phyloP scores from a whole-genome alignment of 2,113 vertebrate genomes.

The Engraulis encrasicolus region DNA sequence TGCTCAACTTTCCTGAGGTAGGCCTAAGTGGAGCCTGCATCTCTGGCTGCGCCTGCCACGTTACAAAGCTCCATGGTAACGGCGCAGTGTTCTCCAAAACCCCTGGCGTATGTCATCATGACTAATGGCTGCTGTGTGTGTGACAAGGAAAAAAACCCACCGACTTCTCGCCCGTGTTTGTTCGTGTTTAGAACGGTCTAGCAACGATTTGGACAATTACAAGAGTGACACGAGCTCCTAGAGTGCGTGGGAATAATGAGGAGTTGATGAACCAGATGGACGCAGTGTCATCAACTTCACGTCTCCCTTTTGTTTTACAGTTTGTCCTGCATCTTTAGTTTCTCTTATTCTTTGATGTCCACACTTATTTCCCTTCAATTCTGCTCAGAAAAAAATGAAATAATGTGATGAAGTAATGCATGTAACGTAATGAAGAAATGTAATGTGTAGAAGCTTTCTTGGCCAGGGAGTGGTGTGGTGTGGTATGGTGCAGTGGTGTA shows the following conservation, averaged over 20 bases:
- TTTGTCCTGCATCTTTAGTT: background rate
- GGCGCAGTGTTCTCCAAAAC: conserved; percentile 33
- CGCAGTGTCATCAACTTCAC: background rate
- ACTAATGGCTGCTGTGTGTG: conserved; percentile 13
- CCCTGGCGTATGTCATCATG: conserved; percentile 16
- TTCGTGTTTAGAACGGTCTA: conserved; percentile 14
- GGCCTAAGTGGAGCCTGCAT: conserved; percentile 24
- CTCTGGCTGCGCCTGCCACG: conserved; percentile 25
- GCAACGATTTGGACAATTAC: background rate
- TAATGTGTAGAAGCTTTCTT: background rate
- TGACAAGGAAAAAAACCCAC: conserved; percentile 33
- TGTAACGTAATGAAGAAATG: no score
- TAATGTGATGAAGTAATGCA: no score
- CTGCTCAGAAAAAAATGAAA: no score
- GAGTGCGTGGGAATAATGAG: background rate
- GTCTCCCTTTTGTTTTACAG: background rate
- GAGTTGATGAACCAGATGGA: background rate
- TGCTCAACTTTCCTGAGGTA: background rate
- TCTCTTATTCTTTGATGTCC: background rate
- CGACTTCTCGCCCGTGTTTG: background rate
- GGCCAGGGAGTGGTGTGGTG: background rate
- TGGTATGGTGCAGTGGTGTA: no score
- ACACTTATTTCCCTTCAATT: background rate
- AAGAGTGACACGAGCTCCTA: background rate
- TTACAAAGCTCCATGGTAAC: conserved; percentile 50